Base-by-base conservation (phyloP, 2,888 invertebrate species). In the Caenorhabditis doughertyi region DNA sequence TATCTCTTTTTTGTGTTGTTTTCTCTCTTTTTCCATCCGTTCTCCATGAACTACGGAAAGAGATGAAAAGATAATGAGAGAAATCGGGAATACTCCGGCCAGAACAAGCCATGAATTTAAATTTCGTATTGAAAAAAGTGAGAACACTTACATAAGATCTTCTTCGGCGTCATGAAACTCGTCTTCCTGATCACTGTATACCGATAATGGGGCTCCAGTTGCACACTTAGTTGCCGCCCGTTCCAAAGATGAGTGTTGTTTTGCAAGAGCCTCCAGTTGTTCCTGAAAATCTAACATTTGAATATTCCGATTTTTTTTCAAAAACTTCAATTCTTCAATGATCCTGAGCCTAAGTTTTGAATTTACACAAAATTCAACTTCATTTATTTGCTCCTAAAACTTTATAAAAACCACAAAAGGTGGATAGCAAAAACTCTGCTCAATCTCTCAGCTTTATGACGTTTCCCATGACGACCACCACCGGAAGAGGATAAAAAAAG, bases 261-360 rank as follows among this genome's bases (percentile, higher is more conserved):
- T 94, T 16, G 99, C 99, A 83, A 99, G 94, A 91, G 97, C 97
- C 92, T 99, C 98, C 18, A 99, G 96, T 94, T 99, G 96, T 91
- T 97, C 97, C 92, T 97, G 97, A 47, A 47, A 47, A 47, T 42
- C 13, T 42, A 42, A 42, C 35, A 35, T 9, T 35, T 35, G 35
- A 35, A 35, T 7, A 35, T 7, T 35, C 9, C n/a, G n/a, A n/a
- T n/a, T n/a, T n/a, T n/a, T n/a, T n/a, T n/a, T n/a, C n/a, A n/a
- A n/a, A n/a, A n/a, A n/a, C n/a, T n/a, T n/a, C n/a, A n/a, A n/a
- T n/a, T n/a, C n/a, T n/a, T n/a, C n/a, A n/a, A n/a, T n/a, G n/a
- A n/a, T n/a, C n/a, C n/a, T n/a, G n/a, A n/a, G n/a, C n/a, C n/a
- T n/a, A n/a, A n/a, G n/a, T n/a, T n/a, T n/a, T n/a, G n/a, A n/a